phyloP scores from a whole-genome alignment of 1,140 invertebrate species.

The Euura lappo region DNA sequence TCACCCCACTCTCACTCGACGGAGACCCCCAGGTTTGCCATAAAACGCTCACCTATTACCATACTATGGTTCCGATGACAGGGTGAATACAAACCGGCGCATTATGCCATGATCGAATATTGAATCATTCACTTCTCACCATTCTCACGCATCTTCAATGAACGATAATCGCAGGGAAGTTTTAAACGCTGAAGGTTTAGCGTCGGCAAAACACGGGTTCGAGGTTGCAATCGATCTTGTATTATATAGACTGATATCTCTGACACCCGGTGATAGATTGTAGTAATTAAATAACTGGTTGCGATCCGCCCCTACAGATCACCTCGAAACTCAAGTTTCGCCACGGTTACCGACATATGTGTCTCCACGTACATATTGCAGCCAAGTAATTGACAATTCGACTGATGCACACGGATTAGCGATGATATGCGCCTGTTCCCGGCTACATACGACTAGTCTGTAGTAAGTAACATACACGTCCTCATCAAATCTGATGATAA shows the following conservation, averaged over 20 bases:
- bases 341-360: neutral
- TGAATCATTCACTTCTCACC: neutral
- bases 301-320: conserved; percentile 38
- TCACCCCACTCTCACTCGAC: conserved; percentile 18
- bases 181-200: neutral
- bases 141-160: too few relatives aligned
- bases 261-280: conserved; percentile 56
- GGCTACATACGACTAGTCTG: neutral
- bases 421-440: neutral
- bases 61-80: conserved; percentile 45
- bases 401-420: conserved; percentile 1
- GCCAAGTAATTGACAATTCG: conserved; percentile 5
- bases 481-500: neutral
- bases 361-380: neutral
- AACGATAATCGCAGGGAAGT: neutral
- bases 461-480: neutral
- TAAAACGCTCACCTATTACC: conserved; percentile 54
- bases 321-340: neutral
- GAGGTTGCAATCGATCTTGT: conserved; percentile 51
- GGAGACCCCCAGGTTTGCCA: conserved; percentile 45
- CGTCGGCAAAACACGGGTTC: neutral
- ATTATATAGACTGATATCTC: conserved; percentile 51
- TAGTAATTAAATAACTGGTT: conserved; percentile 57
- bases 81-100: conserved; percentile 52
- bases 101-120: conserved; percentile 33